A percentile compares a stretch with the other conserved stretches of the same genome.
phyloP scores from a whole-genome alignment of 2,797 vertebrate species.

The Bradypodion pumilum region DNA sequence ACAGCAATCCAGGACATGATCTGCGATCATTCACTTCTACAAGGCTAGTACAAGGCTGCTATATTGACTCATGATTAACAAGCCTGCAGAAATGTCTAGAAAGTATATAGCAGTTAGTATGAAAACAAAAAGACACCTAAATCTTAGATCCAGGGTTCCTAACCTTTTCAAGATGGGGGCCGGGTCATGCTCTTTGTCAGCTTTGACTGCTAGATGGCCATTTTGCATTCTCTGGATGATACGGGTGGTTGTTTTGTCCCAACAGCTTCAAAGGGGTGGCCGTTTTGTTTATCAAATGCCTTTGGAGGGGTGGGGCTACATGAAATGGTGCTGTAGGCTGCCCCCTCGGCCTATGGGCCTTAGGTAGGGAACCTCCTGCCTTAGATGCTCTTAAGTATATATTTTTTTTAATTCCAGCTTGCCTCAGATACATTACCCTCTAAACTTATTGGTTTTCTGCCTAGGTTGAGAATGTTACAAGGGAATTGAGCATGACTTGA shows the following conservation, averaged over 20 bases:
- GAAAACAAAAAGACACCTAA: background rate
- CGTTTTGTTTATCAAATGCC: no score
- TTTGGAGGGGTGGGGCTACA: no score
- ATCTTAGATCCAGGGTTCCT: no score
- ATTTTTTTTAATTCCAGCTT: background rate
- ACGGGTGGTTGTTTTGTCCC: no score
- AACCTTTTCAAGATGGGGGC: no score
- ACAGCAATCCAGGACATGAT: conserved; percentile 78
- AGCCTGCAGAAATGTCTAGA: conserved; percentile 82
- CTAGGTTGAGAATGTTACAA: background rate
- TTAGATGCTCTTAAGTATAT: background rate
- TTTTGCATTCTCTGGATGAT: no score
- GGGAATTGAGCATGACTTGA: background rate
- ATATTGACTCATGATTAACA: conserved; percentile 77
- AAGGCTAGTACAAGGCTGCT: conserved; percentile 83
- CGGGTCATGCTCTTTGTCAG: no score
- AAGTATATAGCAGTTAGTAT: conserved; percentile 80
- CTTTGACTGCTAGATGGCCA: no score
- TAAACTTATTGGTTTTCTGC: background rate
- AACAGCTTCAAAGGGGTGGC: no score
- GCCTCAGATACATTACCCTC: background rate
- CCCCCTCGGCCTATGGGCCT: no score
- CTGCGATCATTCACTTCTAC: conserved; percentile 81
- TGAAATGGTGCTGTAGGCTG: no score
- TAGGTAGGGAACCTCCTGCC: no score